A percentile compares a stretch with the other conserved stretches of the same genome.
Evolutionary conservation across 2,797 vertebrate species (phyloP).

Genomic region (Eidolon dupreanum): DNA sequence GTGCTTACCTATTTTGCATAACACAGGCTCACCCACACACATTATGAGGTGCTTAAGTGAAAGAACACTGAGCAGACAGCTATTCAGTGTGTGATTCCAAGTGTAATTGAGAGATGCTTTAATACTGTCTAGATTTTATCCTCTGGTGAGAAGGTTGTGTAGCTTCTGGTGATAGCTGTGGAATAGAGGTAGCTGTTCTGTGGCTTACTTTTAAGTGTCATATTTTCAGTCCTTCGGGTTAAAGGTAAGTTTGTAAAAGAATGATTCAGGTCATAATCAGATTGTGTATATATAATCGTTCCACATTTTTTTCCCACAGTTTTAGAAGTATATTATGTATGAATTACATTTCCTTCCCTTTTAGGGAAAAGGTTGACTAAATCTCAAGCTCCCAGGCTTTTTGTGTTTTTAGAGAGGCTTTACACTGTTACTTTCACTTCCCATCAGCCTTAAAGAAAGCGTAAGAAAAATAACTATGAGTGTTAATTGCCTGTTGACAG

Average conservation of each 20-base stretch:
- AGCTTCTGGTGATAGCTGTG: not conserved
- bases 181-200: slow-evolving; percentile 59
- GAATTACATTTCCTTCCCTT: slow-evolving; percentile 34
- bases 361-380: slow-evolving; percentile 48
- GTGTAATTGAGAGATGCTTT: slow-evolving; percentile 54
- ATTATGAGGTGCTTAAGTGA: slow-evolving; percentile 83
- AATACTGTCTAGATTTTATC: slow-evolving; percentile 71
- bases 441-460: slow-evolving; percentile 29
- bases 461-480: not conserved
- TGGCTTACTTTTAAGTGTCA: slow-evolving; percentile 58
- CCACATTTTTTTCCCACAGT: not conserved
- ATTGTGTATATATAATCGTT: slow-evolving; percentile 46
- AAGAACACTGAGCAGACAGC: slow-evolving; percentile 88
- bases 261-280: slow-evolving; percentile 3
- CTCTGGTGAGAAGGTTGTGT: slow-evolving; percentile 34
- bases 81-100: slow-evolving; percentile 77
- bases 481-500: slow-evolving; percentile 48
- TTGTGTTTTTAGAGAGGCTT: slow-evolving; percentile 43
- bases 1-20: slow-evolving; percentile 85
- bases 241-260: slow-evolving; percentile 40
- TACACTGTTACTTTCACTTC: slow-evolving; percentile 9
- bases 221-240: not conserved
- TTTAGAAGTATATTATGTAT: slow-evolving; percentile 47
- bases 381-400: not conserved
- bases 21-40: slow-evolving; percentile 78